Conservation (phyloP, 2,113 vertebrate genomes). For the Xenus cinereus region DNA sequence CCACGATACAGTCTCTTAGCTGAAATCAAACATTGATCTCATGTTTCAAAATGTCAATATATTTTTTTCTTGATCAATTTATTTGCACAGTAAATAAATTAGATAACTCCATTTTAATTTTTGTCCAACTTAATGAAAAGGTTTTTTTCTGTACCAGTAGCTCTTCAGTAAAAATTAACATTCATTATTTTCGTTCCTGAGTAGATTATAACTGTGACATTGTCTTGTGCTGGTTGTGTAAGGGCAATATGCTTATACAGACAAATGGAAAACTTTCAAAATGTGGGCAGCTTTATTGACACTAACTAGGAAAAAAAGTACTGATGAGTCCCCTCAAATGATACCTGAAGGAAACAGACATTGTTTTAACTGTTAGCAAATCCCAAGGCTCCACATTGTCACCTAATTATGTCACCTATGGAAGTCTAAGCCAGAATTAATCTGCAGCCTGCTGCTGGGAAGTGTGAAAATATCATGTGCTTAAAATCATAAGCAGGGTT, state of each 20-base stretch:
- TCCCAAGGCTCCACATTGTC: not conserved
- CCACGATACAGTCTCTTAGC: not conserved
- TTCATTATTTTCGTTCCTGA: not conserved
- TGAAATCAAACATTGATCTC: not conserved
- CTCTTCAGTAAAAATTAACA: not conserved
- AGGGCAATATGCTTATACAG: not conserved
- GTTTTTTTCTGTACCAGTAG: not conserved
- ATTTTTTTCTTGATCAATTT: not conserved
- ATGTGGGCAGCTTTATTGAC: not conserved
- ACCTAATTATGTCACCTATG: constrained; percentile 3
- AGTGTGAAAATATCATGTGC: not conserved
- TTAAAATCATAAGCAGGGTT: constrained; percentile 4
- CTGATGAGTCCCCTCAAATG: not conserved
- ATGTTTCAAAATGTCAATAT: not conserved
- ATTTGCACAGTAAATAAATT: not conserved
- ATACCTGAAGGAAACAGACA: not conserved
- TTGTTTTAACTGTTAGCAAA: not conserved
- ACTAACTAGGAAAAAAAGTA: not conserved
- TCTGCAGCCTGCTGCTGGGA: not conserved
- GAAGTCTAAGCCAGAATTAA: not conserved
- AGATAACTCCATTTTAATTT: not conserved
- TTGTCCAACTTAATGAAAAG: not conserved
- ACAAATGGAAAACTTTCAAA: not conserved
- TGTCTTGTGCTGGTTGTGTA: not conserved
- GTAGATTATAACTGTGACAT: not conserved